These are phyloP conservation scores for Hoplodrina blanda DNA, from an alignment of 2,888 invertebrate genomes.

Conservation along the genomic window DNA sequence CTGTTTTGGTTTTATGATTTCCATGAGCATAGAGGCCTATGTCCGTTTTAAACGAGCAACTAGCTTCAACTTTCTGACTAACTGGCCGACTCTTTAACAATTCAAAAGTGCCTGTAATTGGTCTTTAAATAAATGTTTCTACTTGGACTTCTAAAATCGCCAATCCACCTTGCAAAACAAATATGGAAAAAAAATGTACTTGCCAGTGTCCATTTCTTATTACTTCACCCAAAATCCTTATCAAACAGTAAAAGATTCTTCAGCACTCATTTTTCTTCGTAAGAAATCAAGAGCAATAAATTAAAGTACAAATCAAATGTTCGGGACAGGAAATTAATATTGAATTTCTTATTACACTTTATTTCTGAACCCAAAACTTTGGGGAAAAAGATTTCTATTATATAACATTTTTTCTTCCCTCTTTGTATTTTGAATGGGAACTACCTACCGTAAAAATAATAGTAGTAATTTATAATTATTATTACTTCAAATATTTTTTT, in stretches of 20 bases:
- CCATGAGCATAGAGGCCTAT: neutral
- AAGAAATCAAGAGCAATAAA: slow-evolving; percentile 38
- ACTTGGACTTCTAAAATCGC: no score
- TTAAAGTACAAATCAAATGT: slow-evolving; percentile 38
- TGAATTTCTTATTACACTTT: slow-evolving; percentile 38
- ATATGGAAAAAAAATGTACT: no score
- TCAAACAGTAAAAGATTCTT: neutral
- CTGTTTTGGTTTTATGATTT: neutral
- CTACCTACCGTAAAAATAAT: slow-evolving; percentile 22
- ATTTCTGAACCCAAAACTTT: slow-evolving; percentile 18
- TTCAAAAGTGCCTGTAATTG: no score
- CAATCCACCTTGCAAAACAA: no score
- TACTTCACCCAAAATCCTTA: neutral
- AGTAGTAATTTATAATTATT: no score
- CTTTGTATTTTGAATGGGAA: neutral
- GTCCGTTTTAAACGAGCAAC: no score
- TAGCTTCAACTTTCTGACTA: no score
- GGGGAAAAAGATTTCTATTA: slow-evolving; percentile 10
- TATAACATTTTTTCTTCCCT: neutral
- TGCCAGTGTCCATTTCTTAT: neutral
- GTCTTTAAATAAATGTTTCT: no score
- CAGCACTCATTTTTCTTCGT: slow-evolving; percentile 2
- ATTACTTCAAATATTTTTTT: no score
- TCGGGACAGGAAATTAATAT: slow-evolving; percentile 50
- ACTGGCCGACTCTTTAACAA: no score